Percentiles rank a stretch among this genome's conserved stretches.
Conservation (phyloP, 2,113 vertebrate genomes). For the Saccopteryx leptura region DNA sequence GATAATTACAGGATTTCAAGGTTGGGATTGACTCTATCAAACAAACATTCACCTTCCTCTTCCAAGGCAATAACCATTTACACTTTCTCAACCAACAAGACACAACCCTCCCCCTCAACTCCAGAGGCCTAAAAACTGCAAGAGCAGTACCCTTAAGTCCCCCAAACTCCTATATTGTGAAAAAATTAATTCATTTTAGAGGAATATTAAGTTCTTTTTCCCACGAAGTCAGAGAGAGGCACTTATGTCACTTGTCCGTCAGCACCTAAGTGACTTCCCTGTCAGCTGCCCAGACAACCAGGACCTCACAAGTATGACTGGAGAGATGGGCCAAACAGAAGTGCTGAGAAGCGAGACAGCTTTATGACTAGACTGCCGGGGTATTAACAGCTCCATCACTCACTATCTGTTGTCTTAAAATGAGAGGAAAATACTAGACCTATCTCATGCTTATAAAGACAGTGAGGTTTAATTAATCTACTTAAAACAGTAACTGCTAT, state of each 20-base stretch:
- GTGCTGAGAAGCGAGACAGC: neutral
- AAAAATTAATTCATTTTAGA: conserved; percentile 17
- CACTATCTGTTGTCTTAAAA: neutral
- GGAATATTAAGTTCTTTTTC: neutral
- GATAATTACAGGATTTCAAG: neutral
- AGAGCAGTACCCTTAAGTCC: neutral
- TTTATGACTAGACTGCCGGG: neutral
- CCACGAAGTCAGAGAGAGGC: neutral
- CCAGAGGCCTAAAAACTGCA: neutral
- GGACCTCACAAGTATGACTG: neutral
- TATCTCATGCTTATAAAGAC: neutral
- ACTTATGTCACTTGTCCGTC: neutral
- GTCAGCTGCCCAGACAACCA: neutral
- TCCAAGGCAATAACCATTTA: neutral
- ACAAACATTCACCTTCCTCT: neutral
- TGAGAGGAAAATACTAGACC: neutral
- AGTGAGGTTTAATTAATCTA: neutral
- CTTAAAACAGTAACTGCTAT: neutral
- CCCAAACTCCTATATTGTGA: neutral
- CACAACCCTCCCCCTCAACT: neutral
- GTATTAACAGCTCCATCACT: neutral
- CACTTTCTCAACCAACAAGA: neutral
- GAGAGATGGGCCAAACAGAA: neutral
- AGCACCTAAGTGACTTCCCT: neutral
- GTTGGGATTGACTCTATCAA: neutral